A percentile compares a stretch with the other conserved stretches of the same genome.
Evolutionary conservation across 2,113 vertebrate genomes (phyloP).

Genomic region (Scomber scombrus): DNA sequence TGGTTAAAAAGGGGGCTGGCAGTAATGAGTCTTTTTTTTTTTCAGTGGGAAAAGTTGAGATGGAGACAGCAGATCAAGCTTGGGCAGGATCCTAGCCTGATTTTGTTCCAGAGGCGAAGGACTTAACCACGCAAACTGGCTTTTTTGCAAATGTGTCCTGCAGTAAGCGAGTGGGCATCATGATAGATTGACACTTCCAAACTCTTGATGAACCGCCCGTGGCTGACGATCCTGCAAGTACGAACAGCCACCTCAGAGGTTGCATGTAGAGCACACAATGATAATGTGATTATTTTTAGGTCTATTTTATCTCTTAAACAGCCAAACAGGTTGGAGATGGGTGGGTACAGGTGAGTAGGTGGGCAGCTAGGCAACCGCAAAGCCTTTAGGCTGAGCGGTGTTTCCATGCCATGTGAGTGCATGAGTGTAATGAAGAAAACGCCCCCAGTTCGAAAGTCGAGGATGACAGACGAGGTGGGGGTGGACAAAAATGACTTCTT

Average conservation of each 20-base stretch:
- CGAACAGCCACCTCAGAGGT: conserved; percentile 42
- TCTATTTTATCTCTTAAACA: conserved; percentile 55
- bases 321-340: conserved; percentile 63
- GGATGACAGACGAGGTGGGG: conserved; percentile 70
- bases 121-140: conserved; percentile 39
- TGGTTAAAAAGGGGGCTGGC: not conserved
- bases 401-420: conserved; percentile 54
- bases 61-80: conserved; percentile 55
- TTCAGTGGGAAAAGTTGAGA: not conserved
- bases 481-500: conserved; percentile 54
- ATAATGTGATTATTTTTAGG: conserved; percentile 44
- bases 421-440: conserved; percentile 36
- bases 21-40: not conserved
- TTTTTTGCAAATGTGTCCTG: conserved; percentile 47
- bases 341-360: conserved; percentile 67
- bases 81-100: conserved; percentile 40
- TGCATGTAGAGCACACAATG: conserved; percentile 1
- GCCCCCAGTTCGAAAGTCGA: conserved; percentile 50
- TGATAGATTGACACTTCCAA: conserved; percentile 50
- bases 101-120: conserved; percentile 32
- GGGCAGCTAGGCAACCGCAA: conserved; percentile 72
- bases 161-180: conserved; percentile 45
- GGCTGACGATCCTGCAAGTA: conserved; percentile 58
- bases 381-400: conserved; percentile 56
- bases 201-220: conserved; percentile 47